Base-by-base conservation (phyloP, 2,888 invertebrate genomes). In the Athetis lepigone region DNA sequence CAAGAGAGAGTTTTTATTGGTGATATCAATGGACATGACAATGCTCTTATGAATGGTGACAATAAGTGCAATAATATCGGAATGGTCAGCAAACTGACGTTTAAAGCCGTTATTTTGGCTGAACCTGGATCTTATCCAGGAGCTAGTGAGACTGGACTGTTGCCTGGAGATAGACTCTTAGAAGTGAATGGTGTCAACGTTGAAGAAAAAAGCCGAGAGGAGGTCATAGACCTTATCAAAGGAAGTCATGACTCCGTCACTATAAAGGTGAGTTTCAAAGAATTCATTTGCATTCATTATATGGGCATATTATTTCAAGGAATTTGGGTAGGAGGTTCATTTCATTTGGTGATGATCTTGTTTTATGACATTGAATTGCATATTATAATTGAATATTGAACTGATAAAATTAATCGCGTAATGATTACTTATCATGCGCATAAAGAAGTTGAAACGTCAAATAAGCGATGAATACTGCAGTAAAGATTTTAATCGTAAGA, bases 91-190 rank as follows among this genome's bases (percentile, higher is more conserved):
- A 95, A 90, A 91, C 92, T 96, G 76, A 95, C 95, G 47, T 96
- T 96, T 92, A 96, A 96, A 80, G 96, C 97, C 57, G 98, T 98
- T 23, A 98, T 98, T 75, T 97, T 99, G 85, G 98, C 98, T 11
- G 98, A 99, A 88, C 98, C 98, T 1, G 98, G 98, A 11, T 96
- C 97, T 54, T 96, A 96, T 81, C 97, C 94, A 13, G 96, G 97
- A 11, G 96, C 97, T 64, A 96, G 96, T 84, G 97, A 97, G 77
- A 98, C 98, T 7, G 98, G 98, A 4, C 95, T 99, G 23, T 94
- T 99, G 63, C 99, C 99, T n/a, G 99, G 99, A 5, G 99, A 99
- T 92, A 96, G 98, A 80, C 96, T 99, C 27, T 94, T 99, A 77
- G 98, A 98, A 95, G 98, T 99, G 33, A 99, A 99, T 87, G 97